A percentile compares a stretch with the other conserved stretches of the same genome.
These are phyloP conservation scores for Bradynema listronoti DNA, from an alignment of 1,140 invertebrate genomes.

Conservation along the genomic window DNA sequence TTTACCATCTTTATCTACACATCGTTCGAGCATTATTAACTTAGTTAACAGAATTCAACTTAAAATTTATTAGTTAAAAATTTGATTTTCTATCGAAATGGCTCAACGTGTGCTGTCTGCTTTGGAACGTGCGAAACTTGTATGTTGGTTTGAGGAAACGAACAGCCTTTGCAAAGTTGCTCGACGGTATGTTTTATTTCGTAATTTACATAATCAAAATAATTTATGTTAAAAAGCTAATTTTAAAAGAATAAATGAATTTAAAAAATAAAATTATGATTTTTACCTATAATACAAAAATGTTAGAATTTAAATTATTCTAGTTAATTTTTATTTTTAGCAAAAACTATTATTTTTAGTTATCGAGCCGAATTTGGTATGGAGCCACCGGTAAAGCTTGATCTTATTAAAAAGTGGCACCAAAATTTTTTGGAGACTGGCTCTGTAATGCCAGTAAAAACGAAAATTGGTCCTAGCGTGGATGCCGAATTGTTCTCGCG, in stretches of 20 bases:
- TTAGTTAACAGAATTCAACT: no score
- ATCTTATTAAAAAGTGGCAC: conserved; percentile 44
- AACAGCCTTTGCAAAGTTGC: conserved; percentile 33
- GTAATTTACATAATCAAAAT: conserved; percentile 1
- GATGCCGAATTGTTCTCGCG: no score
- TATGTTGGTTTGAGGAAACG: conserved; percentile 47
- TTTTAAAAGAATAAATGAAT: neutral
- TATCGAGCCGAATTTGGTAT: conserved; percentile 44
- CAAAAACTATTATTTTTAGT: conserved; percentile 30
- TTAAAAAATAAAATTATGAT: conserved; percentile 13
- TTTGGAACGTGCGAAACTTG: conserved; percentile 37
- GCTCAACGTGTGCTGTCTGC: conserved; percentile 31
- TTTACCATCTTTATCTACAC: no score
- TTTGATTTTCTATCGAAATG: no score
- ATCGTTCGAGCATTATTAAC: no score
- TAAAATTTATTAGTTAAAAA: no score
- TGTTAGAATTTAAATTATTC: no score
- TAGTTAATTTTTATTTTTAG: no score
- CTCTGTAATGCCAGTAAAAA: conserved; percentile 8
- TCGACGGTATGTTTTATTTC: conserved; percentile 16
- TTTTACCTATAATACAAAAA: no score
- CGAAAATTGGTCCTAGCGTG: no score
- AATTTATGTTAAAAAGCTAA: no score
- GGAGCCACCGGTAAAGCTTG: conserved; percentile 36
- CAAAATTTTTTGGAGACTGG: conserved; percentile 35